Conservation (phyloP, 2,797 vertebrate genomes). For the Hozukius guyotensis region DNA sequence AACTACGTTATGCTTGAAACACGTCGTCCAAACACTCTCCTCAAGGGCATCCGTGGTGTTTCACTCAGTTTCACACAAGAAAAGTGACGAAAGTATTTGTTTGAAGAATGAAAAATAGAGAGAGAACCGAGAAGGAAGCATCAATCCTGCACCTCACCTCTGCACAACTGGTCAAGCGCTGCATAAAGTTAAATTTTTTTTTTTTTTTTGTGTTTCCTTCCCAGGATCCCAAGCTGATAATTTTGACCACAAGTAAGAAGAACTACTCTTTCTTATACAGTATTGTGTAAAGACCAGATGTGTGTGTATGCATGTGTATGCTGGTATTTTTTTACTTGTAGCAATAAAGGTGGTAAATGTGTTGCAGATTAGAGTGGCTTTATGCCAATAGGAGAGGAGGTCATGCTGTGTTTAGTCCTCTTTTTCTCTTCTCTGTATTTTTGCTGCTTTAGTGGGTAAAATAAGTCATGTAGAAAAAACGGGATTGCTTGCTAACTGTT, state of each 20-base stretch:
- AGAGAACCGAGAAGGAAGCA: neutral
- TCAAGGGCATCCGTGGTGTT: neutral
- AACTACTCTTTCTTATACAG: neutral
- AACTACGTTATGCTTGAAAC: neutral
- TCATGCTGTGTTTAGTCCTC: slow-evolving; percentile 6
- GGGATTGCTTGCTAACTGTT: neutral
- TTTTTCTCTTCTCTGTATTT: neutral
- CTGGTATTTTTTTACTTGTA: neutral
- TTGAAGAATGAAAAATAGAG: neutral
- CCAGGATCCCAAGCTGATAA: slow-evolving; percentile 91
- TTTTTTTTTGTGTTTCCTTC: slow-evolving; percentile 29
- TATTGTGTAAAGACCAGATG: neutral
- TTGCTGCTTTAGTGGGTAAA: neutral
- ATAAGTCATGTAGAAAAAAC: neutral
- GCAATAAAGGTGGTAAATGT: slow-evolving; percentile 7
- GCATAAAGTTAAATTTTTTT: neutral
- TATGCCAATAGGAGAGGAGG: slow-evolving; percentile 12
- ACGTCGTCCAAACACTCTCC: neutral
- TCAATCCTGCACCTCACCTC: neutral
- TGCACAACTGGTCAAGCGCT: neutral
- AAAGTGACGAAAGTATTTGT: neutral
- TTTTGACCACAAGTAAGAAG: slow-evolving; percentile 92
- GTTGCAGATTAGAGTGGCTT: slow-evolving; percentile 34
- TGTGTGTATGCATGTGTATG: neutral
- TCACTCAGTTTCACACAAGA: neutral